A percentile compares a stretch with the other conserved stretches of the same genome.
Evolutionary conservation across 2,888 invertebrate genomes (phyloP).

Genomic region (Drosophila formosana): DNA sequence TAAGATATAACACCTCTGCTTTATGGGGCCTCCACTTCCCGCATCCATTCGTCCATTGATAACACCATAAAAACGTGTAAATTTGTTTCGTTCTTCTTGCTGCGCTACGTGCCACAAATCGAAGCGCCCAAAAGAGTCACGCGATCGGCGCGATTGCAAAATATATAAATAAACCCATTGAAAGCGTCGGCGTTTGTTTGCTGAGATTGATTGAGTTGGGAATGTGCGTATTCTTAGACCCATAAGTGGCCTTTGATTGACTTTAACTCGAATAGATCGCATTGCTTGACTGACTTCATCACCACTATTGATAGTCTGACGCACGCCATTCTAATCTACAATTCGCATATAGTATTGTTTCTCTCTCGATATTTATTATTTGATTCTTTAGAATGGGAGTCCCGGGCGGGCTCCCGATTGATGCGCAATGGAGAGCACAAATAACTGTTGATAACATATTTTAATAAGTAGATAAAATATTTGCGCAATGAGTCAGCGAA

Average conservation of each 20-base stretch:
- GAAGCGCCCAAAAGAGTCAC: conserved; percentile 55
- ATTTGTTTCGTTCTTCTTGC: conserved; percentile 9
- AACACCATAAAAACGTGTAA: conserved; percentile 23
- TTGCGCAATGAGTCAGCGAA: conserved; percentile 15
- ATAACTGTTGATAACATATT: conserved; percentile 16
- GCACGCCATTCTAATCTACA: conserved; percentile 15
- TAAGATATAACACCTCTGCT: conserved; percentile 65
- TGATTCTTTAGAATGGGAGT: conserved; percentile 4
- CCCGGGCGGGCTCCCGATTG: background rate
- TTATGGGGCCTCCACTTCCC: conserved; percentile 54
- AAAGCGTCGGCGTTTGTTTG: conserved; percentile 8
- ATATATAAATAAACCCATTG: conserved; percentile 39
- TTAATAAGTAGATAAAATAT: conserved; percentile 26
- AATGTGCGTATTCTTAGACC: conserved; percentile 9
- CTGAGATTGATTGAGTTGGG: conserved; percentile 5
- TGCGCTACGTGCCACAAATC: conserved; percentile 51
- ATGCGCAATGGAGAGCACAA: conserved; percentile 9
- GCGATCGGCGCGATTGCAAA: conserved; percentile 50
- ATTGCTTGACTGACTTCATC: conserved; percentile 5
- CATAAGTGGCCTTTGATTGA: conserved; percentile 18
- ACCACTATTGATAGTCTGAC: conserved; percentile 4
- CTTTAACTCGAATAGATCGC: conserved; percentile 10
- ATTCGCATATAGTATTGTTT: conserved; percentile 4
- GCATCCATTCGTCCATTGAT: conserved; percentile 12
- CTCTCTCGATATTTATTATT: background rate